Evolutionary conservation across 2,797 vertebrate genomes (phyloP), one percentile per base, ranked within the genome.

Genomic region (Microhierax caerulescens): DNA sequence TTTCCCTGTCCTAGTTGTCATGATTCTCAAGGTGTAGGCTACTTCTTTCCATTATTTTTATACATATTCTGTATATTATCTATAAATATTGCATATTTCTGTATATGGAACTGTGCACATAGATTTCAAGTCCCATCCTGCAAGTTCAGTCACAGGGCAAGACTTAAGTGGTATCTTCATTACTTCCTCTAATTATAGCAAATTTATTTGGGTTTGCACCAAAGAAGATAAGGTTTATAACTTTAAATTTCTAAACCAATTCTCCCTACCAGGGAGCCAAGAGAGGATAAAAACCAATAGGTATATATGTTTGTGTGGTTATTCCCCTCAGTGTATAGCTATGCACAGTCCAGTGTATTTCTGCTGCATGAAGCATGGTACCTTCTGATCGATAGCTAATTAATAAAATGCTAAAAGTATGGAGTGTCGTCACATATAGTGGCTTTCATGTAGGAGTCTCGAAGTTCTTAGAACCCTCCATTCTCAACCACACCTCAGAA

Each of bases 281-380:
- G 41, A 60, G n/a, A 76, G 34, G 28, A 53, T 41, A 5, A 48
- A 8, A 34, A 9, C 1, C 5, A 3, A 4, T 8, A 16, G 50
- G 15, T 19, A 1, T 3, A 1, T 1, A 2, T 5, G 13, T 54
- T 10, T 30, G 28, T 51, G 34, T 45, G 64, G 28, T 41, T 43
- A 0, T 60, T 81, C 17, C 22, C 16, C 50, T 36, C 0, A 0
- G n/a, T 6, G 8, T n/a, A 3, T 21, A 32, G 37, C 34, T 45
- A 36, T 16, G 39, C 20, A 4, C 0, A 1, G 57, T 25, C 36
- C 2, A 1, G 24, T 5, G 41, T 51, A 45, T 21, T 73, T 43
- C 69, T 74, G 57, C 59, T 48, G 32, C 36, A 19, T 32, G 11
- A 37, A 93, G 5, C 36, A 20, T 54, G 15, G 34, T 36, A 41